A percentile compares a stretch with the other conserved stretches of the same genome.
Evolutionary conservation across 92 coral and sea anemone species (phyloP).

Genomic region (Paramuricea clavata): DNA sequence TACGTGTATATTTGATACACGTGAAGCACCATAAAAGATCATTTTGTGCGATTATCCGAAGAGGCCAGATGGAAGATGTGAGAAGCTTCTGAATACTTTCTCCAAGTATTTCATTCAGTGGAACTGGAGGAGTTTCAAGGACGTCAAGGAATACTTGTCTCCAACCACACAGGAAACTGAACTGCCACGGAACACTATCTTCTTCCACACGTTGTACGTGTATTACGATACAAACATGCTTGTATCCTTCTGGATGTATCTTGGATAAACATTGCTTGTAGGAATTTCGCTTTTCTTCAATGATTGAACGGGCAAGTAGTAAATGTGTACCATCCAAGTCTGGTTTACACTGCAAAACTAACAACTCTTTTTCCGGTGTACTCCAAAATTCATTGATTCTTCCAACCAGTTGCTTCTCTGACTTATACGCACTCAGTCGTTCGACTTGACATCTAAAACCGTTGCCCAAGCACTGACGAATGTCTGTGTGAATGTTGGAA

Average conservation of each 20-base stretch:
- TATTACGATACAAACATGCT: constrained; percentile 90
- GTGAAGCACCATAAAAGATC: constrained; percentile 97
- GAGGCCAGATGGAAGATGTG: constrained; percentile 69
- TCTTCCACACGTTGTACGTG: constrained; percentile 80
- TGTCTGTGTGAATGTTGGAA: constrained; percentile 82
- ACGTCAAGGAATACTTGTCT: constrained; percentile 88
- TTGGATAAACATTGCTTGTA: constrained; percentile 47
- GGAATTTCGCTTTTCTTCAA: constrained; percentile 81
- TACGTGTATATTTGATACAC: constrained; percentile 78
- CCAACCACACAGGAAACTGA: constrained; percentile 96
- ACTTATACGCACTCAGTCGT: constrained; percentile 92
- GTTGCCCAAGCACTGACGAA: constrained; percentile 74
- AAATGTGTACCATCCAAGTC: constrained; percentile 89
- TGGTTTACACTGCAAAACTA: constrained; percentile 91
- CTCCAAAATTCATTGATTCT: constrained; percentile 81
- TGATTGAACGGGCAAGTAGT: constrained; percentile 88
- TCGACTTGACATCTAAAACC: constrained; percentile 75
- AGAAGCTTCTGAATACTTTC: constrained; percentile 66
- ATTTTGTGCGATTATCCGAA: constrained; percentile 72
- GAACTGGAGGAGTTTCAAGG: constrained; percentile 75
- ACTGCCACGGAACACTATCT: constrained; percentile 83
- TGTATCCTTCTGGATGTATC: constrained; percentile 20
- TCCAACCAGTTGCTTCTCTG: constrained; percentile 88
- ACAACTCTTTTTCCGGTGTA: constrained; percentile 69
- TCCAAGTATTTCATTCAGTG: constrained; percentile 75